Evolutionary conservation across 2,888 invertebrate genomes (phyloP), one percentile per base, ranked within the genome.

Genomic region (Mythimna lalbum): DNA sequence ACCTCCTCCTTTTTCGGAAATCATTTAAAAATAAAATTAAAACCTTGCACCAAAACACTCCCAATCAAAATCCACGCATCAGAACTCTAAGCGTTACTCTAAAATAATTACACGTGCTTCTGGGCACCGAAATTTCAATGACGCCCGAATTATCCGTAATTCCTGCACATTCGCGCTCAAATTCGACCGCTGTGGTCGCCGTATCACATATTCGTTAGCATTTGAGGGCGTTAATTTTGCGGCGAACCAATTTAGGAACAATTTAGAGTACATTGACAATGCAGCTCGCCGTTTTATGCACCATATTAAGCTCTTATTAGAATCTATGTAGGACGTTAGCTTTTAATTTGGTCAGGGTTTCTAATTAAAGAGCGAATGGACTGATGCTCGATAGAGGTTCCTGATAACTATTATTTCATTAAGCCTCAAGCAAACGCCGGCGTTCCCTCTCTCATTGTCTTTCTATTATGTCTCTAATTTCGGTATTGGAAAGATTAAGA

Each of bases 141-240:
- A 78, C 63, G 47, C 56, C 60, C 50, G 69, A 76, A 77, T 81
- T 74, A 69, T 67, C 63, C 73, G 57, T 76, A 86, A 84, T 84
- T 78, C 69, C 68, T 50, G 68, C 69, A 73, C 73, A 71, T 84
- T 82, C 43, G 53, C 61, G 73, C 64, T 76, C 53, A 81, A 84
- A 85, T 82, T 82, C 69, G 63, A 59, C 80, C 78, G 68, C 73
- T 63, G 71, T 73, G 81, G 80, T 66, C 59, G 10, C 31, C 49
- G 77, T 83, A 82, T 86, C 87, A 81, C 87, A 81, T 79, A 87
- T 88, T 86, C 89, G 87, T 89, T 89, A 88, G 86, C 84, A 84
- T 87, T 86, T 79, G 78, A 78, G 83, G 81, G 80, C 82, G 82
- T 88, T 87, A 86, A 89, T 89, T 87, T 85, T 87, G 88, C 73